These are phyloP conservation scores for Tubiluchus corallicola DNA, from an alignment of 2,888 invertebrate species.

Conservation along the genomic window DNA sequence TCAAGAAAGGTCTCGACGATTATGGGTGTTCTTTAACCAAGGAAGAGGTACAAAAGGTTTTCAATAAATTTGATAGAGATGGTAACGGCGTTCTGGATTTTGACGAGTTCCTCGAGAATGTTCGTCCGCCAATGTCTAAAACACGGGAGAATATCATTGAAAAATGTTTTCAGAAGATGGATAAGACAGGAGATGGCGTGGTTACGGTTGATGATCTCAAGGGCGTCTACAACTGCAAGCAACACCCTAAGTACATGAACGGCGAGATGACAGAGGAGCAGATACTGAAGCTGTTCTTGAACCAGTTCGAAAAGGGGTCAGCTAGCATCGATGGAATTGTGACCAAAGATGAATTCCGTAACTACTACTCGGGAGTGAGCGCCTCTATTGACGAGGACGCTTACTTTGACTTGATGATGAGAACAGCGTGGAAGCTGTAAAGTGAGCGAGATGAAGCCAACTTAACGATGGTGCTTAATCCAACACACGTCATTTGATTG, in stretches of 20 bases:
- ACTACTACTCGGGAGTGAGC: constrained; percentile 81
- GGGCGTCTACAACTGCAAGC: constrained; percentile 57
- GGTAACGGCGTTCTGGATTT: constrained; percentile 61
- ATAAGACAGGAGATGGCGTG: constrained; percentile 62
- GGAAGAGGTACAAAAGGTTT: constrained; percentile 46
- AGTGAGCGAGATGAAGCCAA: too few species aligned
- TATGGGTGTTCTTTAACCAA: constrained; percentile 23
- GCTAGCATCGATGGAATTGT: constrained; percentile 24
- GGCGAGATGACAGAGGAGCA: constrained; percentile 69
- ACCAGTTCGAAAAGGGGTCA: constrained; percentile 50
- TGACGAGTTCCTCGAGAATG: constrained; percentile 62
- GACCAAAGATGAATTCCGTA: constrained; percentile 73
- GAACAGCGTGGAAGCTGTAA: constrained; percentile 72
- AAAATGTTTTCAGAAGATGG: constrained; percentile 65
- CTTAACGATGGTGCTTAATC: too few species aligned
- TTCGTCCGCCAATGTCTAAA: constrained; percentile 70
- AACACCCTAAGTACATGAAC: constrained; percentile 62
- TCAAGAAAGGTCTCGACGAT: constrained; percentile 36
- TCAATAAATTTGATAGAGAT: constrained; percentile 59
- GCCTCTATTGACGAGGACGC: constrained; percentile 84
- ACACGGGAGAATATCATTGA: constrained; percentile 50
- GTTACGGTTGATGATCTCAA: constrained; percentile 58
- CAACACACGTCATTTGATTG: too few species aligned
- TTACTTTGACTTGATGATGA: constrained; percentile 86
- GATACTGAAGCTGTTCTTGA: constrained; percentile 57